A percentile compares a stretch with the other conserved stretches of the same genome.
phyloP scores from a whole-genome alignment of 2,113 vertebrate genomes.

The Tachysurus vachellii region DNA sequence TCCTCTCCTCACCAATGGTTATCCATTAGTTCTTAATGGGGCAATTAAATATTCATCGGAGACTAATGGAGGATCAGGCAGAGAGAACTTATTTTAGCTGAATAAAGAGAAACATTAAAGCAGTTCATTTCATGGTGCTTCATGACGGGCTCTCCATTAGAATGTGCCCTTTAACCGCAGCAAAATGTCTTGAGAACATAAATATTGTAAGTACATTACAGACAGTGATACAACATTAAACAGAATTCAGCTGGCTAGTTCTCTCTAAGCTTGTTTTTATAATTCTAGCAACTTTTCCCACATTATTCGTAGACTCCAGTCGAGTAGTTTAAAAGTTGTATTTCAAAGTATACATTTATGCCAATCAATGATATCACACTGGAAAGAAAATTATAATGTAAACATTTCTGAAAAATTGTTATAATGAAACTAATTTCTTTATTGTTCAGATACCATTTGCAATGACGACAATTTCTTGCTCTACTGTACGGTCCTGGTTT shows the following conservation, averaged over 20 bases:
- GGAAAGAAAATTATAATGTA: neutral
- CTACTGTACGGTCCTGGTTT: neutral
- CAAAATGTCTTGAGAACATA: neutral
- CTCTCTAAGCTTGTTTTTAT: neutral
- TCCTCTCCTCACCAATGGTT: constrained; percentile 6
- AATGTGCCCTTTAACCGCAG: neutral
- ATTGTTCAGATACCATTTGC: neutral
- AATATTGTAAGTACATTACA: constrained; percentile 14
- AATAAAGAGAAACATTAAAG: constrained; percentile 19
- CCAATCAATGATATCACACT: neutral
- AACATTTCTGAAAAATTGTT: neutral
- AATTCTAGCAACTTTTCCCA: neutral
- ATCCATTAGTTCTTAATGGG: constrained; percentile 66
- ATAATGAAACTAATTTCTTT: neutral
- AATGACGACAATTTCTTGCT: neutral
- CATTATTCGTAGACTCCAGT: neutral
- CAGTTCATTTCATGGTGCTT: neutral
- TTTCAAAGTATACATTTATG: neutral
- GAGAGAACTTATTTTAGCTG: constrained; percentile 17
- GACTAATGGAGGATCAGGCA: constrained; percentile 51
- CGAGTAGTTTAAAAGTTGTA: neutral
- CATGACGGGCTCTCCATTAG: neutral
- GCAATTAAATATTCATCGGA: constrained; percentile 70
- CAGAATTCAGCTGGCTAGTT: neutral
- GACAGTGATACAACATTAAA: neutral